Evolutionary conservation across 1,140 invertebrate genomes (phyloP).

Genomic region (Linepithema humile): DNA sequence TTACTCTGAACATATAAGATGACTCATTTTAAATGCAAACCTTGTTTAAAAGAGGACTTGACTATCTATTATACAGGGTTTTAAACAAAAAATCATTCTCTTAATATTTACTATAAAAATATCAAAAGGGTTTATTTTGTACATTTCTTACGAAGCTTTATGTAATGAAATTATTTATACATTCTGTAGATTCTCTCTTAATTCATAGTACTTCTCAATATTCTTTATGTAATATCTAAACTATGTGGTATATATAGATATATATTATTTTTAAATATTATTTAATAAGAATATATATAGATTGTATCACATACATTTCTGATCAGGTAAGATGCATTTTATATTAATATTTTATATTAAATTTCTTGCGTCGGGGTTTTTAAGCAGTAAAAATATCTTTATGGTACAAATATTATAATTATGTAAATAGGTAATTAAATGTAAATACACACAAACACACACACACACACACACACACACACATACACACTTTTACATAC

Average conservation of each 20-base stretch:
- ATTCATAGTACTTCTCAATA: neutral
- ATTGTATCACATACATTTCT: conserved; percentile 1
- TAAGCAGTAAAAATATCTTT: neutral
- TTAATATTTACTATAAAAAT: no score
- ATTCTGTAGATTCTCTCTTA: neutral
- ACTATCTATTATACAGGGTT: no score
- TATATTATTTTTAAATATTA: neutral
- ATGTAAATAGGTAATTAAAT: neutral
- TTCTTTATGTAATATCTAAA: neutral
- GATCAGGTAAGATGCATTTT: neutral
- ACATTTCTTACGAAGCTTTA: no score
- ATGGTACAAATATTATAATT: neutral
- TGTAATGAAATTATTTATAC: neutral
- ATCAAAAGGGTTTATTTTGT: no score
- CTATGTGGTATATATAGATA: neutral
- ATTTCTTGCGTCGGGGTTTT: neutral
- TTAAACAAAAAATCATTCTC: no score
- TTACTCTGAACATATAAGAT: no score
- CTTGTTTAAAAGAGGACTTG: no score
- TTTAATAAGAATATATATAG: neutral
- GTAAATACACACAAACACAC: neutral
- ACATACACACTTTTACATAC: no score
- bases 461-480: neutral
- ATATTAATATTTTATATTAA: neutral
- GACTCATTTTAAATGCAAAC: no score